Percentiles rank a stretch among this genome's conserved stretches.
phyloP scores from a whole-genome alignment of 2,888 invertebrate species.

The Sarcophaga subvicina region DNA sequence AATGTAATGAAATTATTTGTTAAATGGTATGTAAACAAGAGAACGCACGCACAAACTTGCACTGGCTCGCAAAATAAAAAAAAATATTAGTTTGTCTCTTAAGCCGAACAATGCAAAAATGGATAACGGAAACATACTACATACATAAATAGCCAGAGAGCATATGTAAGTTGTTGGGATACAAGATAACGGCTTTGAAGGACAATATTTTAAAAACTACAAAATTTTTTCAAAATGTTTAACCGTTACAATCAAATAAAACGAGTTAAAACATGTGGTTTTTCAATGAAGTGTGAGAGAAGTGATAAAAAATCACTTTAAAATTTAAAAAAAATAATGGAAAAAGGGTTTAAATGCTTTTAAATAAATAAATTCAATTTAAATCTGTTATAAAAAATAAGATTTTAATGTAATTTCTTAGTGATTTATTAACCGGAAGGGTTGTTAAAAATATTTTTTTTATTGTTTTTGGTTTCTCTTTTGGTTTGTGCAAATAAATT shows the following conservation, averaged over 20 bases:
- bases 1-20: constrained; percentile 80
- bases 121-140: constrained; percentile 52
- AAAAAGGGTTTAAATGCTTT: neutral
- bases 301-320: constrained; percentile 47
- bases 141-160: constrained; percentile 62
- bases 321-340: neutral
- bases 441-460: constrained; percentile 75
- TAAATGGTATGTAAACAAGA: constrained; percentile 79
- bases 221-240: constrained; percentile 40
- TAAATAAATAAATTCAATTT: neutral
- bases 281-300: constrained; percentile 64
- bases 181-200: constrained; percentile 45
- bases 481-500: constrained; percentile 23
- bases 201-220: constrained; percentile 31
- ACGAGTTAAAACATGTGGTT: constrained; percentile 38
- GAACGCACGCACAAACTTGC: neutral
- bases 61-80: neutral
- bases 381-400: neutral
- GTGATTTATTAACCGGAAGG: constrained; percentile 80
- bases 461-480: constrained; percentile 27
- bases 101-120: constrained; percentile 51
- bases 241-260: constrained; percentile 19
- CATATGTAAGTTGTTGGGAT: constrained; percentile 27
- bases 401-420: neutral
- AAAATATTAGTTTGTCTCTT: no score